Percentiles rank a stretch among this genome's conserved stretches.
These are phyloP conservation scores for Dynastes hyllus DNA, from an alignment of 2,888 invertebrate genomes.

Conservation along the genomic window DNA sequence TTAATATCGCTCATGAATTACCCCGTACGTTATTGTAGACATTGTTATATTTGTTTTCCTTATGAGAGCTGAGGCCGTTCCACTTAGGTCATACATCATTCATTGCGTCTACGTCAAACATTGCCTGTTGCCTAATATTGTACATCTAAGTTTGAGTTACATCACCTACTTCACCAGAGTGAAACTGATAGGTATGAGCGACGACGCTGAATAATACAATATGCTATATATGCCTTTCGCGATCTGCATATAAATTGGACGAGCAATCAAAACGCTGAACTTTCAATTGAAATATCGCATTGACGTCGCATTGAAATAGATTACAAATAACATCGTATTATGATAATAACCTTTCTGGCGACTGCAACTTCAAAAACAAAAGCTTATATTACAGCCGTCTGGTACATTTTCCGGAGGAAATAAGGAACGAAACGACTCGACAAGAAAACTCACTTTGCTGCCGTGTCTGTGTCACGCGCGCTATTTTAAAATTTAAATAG, in stretches of 20 bases:
- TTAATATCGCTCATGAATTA: too few relatives aligned
- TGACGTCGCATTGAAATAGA: slow-evolving; percentile 10
- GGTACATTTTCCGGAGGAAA: slow-evolving; percentile 23
- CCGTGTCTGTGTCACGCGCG: slow-evolving; percentile 17
- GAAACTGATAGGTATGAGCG: neutral
- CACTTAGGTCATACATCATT: neutral
- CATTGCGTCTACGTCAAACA: neutral
- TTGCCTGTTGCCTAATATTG: neutral
- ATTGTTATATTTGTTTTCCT: neutral
- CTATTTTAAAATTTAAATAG: slow-evolving; percentile 47
- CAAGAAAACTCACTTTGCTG: slow-evolving; percentile 46
- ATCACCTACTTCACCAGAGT: neutral
- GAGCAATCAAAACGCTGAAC: slow-evolving; percentile 13
- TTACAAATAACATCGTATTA: slow-evolving; percentile 19
- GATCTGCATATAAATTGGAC: slow-evolving; percentile 44
- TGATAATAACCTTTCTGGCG: slow-evolving; percentile 20
- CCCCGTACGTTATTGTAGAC: neutral
- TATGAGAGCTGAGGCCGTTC: too few relatives aligned
- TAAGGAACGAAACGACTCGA: slow-evolving; percentile 40
- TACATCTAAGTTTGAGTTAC: neutral
- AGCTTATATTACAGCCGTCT: slow-evolving; percentile 34
- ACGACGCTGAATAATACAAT: slow-evolving; percentile 14
- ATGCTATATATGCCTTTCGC: slow-evolving; percentile 16
- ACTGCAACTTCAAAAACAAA: slow-evolving; percentile 24
- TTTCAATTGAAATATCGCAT: slow-evolving; percentile 24